phyloP scores from a whole-genome alignment of 2,113 vertebrate genomes.

The Rattus rattus region DNA sequence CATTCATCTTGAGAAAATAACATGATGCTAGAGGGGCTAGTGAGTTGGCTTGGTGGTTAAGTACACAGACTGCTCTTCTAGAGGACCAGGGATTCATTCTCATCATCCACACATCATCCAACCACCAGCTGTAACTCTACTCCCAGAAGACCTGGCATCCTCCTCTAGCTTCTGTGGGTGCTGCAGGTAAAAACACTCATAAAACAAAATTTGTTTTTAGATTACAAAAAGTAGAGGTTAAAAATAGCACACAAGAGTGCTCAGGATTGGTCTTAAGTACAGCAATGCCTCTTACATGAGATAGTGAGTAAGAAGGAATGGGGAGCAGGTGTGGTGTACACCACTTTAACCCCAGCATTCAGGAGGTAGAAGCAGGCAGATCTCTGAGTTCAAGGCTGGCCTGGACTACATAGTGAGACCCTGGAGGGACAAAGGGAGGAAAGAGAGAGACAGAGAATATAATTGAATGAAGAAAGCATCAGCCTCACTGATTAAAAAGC shows the following conservation, averaged over 20 bases:
- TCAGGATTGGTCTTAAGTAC: background rate
- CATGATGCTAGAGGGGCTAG: background rate
- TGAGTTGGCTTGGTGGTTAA: background rate
- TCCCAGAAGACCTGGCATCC: background rate
- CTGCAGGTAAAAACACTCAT: background rate
- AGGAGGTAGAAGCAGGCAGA: too few species aligned
- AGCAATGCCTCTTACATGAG: too few species aligned
- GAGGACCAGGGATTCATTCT: background rate
- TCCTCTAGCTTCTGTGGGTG: background rate
- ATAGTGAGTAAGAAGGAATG: background rate
- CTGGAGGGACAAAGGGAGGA: too few species aligned
- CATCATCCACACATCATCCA: background rate
- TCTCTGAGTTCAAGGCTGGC: too few species aligned
- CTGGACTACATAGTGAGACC: too few species aligned
- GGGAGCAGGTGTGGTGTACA: background rate
- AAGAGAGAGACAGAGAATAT: too few species aligned
- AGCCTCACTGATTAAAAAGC: background rate
- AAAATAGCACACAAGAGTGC: background rate
- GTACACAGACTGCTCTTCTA: background rate
- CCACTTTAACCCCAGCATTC: background rate
- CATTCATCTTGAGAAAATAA: background rate
- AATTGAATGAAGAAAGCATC: background rate
- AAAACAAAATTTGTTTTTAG: too few species aligned
- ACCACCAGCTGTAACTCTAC: too few species aligned
- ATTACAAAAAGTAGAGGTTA: background rate